A percentile compares a stretch with the other conserved stretches of the same genome.
Evolutionary conservation across 2,797 vertebrate species (phyloP).

Genomic region (Urocyon cinereoargenteus): DNA sequence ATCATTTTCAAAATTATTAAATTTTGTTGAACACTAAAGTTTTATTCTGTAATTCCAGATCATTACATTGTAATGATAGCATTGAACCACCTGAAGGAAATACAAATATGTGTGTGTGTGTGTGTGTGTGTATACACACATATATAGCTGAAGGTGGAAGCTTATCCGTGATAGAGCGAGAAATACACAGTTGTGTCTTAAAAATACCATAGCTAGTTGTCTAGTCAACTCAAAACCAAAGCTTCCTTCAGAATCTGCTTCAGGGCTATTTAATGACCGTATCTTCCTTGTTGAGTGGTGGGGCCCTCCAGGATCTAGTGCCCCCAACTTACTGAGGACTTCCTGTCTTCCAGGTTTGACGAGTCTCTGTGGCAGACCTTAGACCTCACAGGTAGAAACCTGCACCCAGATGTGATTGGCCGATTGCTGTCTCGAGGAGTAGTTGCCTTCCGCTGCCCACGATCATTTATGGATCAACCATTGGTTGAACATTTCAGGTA

Average conservation of each 20-base stretch:
- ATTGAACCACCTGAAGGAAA: not conserved
- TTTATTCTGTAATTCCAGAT: not conserved
- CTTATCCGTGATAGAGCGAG: not conserved
- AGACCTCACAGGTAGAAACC: slow-evolving; percentile 92
- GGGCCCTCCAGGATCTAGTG: not conserved
- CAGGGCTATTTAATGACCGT: not conserved
- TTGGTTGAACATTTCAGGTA: slow-evolving; percentile 89
- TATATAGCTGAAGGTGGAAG: not conserved
- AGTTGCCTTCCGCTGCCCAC: slow-evolving; percentile 93
- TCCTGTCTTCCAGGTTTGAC: slow-evolving; percentile 90
- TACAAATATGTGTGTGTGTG: not conserved
- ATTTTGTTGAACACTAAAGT: not conserved
- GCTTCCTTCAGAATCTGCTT: not conserved
- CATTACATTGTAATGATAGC: not conserved
- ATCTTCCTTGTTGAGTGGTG: not conserved
- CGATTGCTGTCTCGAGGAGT: slow-evolving; percentile 91
- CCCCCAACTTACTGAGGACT: not conserved
- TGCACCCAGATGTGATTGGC: slow-evolving; percentile 89
- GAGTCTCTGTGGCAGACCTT: slow-evolving; percentile 96
- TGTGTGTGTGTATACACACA: not conserved
- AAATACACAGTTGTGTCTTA: not conserved
- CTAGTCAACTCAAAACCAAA: not conserved
- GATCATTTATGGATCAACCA: slow-evolving; percentile 90
- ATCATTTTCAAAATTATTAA: not conserved
- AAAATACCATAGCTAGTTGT: not conserved